Base-by-base conservation (phyloP, 1,140 invertebrate genomes). In the Gonioctena quinquepunctata region DNA sequence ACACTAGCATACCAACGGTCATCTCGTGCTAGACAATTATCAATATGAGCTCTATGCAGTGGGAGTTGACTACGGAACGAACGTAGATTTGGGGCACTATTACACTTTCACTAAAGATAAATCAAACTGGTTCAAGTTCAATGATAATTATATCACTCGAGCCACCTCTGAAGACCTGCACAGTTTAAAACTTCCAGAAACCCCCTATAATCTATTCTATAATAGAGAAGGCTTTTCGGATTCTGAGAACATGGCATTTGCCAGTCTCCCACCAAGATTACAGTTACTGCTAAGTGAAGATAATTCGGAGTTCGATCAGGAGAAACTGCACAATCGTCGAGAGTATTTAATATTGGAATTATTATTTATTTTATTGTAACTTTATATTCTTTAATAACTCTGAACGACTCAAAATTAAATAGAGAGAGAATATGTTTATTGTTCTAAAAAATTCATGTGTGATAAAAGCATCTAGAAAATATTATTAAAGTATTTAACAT, bases 121-220 rank as follows among this genome's bases (percentile, higher is more conserved):
- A 3, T 84, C 89, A 1, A 84, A 84, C 48, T 96, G 94, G 94
- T 93, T 90, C 78, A 88, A 91, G 72, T 95, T 93, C 76, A 94
- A 95, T 77, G 94, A 96, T 72, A 90, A 88, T 62, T 83, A 86
- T 3, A 92, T 95, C 0, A 88, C 88, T 0, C 82, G 82, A 18
- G 87, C 89, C 0, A 87, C 87, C 1, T 59, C 71, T 18, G 82
- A 86, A 1, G 87, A 90, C 6, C 87, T 94, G 59, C 87, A 88
- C 68, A 85, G 83, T 64, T 83, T 92, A 19, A 87, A 90, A 65
- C 88, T 88, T 3, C 89, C 90, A 1, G 91, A 93, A 77, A 95
- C 93, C 0, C 92, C 93, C 0, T 96, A 95, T 74, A 91, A 95
- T 56, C 83, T 95, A 2, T 93, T 95, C 75, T 96, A 96, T 78